Evolutionary conservation across 2,113 vertebrate genomes (phyloP).

Genomic region (Hippocampus barbouri): DNA sequence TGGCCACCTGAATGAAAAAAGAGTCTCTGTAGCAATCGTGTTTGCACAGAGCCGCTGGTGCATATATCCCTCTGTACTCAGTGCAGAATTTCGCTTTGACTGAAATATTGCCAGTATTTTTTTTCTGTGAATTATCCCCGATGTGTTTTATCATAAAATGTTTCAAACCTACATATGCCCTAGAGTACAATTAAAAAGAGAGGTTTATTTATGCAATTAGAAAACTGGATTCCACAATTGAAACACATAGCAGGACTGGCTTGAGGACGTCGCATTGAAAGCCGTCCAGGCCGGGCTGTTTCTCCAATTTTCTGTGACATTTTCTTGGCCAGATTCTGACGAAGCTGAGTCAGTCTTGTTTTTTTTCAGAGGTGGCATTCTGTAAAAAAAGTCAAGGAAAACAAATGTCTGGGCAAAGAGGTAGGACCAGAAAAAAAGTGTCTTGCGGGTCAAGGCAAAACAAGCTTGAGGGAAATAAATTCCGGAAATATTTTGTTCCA

Average conservation of each 20-base stretch:
- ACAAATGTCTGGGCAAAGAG: too few species aligned
- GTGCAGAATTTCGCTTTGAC: background rate
- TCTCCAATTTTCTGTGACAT: too few species aligned
- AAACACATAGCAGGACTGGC: background rate
- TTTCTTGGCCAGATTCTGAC: too few species aligned
- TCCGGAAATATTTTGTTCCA: too few species aligned
- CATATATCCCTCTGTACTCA: conserved; percentile 6
- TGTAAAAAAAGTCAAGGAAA: too few species aligned
- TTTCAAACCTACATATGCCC: background rate
- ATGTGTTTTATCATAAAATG: background rate
- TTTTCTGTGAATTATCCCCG: background rate
- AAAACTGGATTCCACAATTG: background rate
- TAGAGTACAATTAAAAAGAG: background rate
- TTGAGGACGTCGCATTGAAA: background rate
- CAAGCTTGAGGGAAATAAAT: too few species aligned
- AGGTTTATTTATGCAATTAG: background rate
- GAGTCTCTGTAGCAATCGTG: conserved; percentile 20
- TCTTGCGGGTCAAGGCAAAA: too few species aligned
- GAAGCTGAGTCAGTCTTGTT: too few species aligned
- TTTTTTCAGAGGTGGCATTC: too few species aligned
- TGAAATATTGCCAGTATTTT: conserved; percentile 4
- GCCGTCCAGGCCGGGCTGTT: background rate
- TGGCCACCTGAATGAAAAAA: conserved; percentile 25
- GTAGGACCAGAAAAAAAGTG: too few species aligned
- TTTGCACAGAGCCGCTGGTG: conserved; percentile 3